phyloP scores from a whole-genome alignment of 2,797 vertebrate genomes.

The Thripadectes ignobilis region DNA sequence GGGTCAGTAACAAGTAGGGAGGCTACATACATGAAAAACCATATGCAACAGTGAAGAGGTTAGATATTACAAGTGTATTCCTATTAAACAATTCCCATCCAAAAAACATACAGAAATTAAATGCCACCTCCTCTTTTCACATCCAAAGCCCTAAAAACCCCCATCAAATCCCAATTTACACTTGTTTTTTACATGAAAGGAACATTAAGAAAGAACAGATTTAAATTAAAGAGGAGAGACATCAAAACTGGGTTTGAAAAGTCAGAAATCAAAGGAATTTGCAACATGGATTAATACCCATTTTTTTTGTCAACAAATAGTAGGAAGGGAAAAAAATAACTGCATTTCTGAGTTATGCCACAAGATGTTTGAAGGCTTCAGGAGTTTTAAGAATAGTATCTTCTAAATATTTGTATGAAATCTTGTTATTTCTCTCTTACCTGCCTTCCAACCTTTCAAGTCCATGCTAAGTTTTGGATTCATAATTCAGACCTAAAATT shows the following conservation, averaged over 20 bases:
- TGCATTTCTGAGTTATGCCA: not conserved
- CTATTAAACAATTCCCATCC: not conserved
- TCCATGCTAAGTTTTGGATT: not conserved
- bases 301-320: not conserved
- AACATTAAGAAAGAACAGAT: not conserved
- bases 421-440: not conserved
- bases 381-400: not conserved
- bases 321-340: not conserved
- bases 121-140: not conserved
- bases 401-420: not conserved
- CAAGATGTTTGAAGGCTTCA: not conserved
- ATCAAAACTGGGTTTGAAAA: not conserved
- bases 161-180: not conserved
- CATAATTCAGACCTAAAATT: not conserved
- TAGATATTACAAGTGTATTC: not conserved
- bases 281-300: not conserved
- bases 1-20: not conserved
- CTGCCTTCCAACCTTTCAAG: not conserved
- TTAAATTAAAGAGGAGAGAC: not conserved
- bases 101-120: not conserved
- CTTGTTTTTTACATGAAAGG: not conserved
- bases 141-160: not conserved
- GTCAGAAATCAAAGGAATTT: not conserved
- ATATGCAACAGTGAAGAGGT: not conserved
- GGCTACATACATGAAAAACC: not conserved